phyloP scores from a whole-genome alignment of 2,113 vertebrate genomes.

The Leucosticte australis region DNA sequence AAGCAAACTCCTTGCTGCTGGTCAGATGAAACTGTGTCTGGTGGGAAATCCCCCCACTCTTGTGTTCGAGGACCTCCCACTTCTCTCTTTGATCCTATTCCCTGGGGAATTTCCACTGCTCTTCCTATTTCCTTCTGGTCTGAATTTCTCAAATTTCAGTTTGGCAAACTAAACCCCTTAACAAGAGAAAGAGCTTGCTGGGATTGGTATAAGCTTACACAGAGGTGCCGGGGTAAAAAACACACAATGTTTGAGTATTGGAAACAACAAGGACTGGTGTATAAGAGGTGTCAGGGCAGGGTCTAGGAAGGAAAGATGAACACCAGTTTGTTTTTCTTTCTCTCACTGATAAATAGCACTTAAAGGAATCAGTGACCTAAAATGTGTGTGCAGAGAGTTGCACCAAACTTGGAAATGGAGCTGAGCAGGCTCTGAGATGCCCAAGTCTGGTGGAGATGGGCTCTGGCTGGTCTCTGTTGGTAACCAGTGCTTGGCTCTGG shows the following conservation, averaged over 20 bases:
- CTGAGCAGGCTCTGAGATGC: neutral
- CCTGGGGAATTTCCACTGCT: neutral
- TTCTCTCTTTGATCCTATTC: neutral
- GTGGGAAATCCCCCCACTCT: neutral
- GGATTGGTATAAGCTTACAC: neutral
- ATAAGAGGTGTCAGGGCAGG: neutral
- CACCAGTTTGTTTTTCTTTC: neutral
- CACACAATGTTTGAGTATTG: neutral
- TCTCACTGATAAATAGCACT: neutral
- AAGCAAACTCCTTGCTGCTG: neutral
- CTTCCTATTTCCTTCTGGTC: neutral
- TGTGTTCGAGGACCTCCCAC: neutral
- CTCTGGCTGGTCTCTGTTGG: fast-evolving
- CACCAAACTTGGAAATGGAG: neutral
- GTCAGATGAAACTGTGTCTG: neutral
- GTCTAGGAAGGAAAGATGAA: neutral
- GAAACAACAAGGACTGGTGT: neutral
- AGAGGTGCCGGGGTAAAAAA: neutral
- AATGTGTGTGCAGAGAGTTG: neutral
- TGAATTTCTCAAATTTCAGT: neutral
- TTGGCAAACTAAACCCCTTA: neutral
- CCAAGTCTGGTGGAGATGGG: neutral
- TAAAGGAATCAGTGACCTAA: neutral
- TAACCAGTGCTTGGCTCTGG: neutral
- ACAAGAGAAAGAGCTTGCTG: neutral